Evolutionary conservation across 2,797 vertebrate genomes (phyloP).

Genomic region (Scomberomorus guttatus): DNA sequence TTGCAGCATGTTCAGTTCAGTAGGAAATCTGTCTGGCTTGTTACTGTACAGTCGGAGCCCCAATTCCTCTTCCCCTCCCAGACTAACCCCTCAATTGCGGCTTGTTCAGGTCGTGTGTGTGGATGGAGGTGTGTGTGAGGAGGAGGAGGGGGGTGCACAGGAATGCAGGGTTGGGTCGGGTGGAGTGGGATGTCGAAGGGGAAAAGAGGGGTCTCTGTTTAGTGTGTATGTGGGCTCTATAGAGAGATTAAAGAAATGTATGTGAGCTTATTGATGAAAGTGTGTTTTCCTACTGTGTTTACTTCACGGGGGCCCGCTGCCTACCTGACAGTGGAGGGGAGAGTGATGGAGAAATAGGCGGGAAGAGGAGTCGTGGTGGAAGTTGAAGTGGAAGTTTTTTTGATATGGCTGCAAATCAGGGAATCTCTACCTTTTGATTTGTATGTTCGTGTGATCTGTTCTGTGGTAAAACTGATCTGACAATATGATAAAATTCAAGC

Average conservation of each 20-base stretch:
- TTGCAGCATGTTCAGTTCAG: conserved; percentile 63
- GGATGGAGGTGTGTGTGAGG: conserved; percentile 48
- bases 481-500: not conserved
- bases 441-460: not conserved
- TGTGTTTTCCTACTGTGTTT: conserved; percentile 74
- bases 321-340: conserved; percentile 52
- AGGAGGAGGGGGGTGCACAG: conserved; percentile 56
- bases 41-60: conserved; percentile 68
- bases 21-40: conserved; percentile 65
- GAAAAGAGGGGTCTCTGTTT: conserved; percentile 80
- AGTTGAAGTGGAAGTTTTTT: not conserved
- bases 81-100: conserved; percentile 76
- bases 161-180: conserved; percentile 75
- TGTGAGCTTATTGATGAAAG: conserved; percentile 73
- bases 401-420: not conserved
- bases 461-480: not conserved
- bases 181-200: conserved; percentile 60
- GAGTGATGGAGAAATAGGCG: conserved; percentile 28
- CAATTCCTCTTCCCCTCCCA: conserved; percentile 46
- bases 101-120: conserved; percentile 71
- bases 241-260: conserved; percentile 69
- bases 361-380: conserved; percentile 4
- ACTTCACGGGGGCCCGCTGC: conserved; percentile 56
- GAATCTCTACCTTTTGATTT: not conserved
- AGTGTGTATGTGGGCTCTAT: conserved; percentile 65